These are phyloP conservation scores for Nomada hirtipes DNA, from an alignment of 2,888 invertebrate genomes.

Conservation along the genomic window DNA sequence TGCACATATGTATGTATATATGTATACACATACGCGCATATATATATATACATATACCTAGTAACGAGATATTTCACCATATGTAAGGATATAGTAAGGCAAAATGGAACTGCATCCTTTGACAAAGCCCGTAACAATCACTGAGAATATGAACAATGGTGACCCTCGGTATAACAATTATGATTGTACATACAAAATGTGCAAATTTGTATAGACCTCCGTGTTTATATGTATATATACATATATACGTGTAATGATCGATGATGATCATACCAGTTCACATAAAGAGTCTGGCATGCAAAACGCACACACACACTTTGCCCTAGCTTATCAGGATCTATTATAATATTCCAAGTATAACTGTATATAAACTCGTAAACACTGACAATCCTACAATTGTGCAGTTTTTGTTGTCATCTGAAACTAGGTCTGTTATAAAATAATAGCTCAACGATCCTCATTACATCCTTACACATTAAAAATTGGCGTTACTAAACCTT, in stretches of 20 bases:
- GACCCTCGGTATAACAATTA: slow-evolving; percentile 67
- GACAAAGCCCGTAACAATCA: slow-evolving; percentile 50
- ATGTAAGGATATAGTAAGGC: slow-evolving; percentile 80
- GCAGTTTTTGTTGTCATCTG: slow-evolving; percentile 45
- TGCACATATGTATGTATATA: slow-evolving; percentile 78
- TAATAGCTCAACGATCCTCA: slow-evolving; percentile 69
- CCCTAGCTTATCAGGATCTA: slow-evolving; percentile 55
- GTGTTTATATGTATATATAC: slow-evolving; percentile 71
- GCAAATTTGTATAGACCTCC: slow-evolving; percentile 73
- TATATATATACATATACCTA: slow-evolving; percentile 79
- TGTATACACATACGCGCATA: slow-evolving; percentile 71
- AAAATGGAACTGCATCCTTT: slow-evolving; percentile 54
- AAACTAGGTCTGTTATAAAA: slow-evolving; percentile 58
- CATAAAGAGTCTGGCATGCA: slow-evolving; percentile 45
- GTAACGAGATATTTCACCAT: slow-evolving; percentile 78
- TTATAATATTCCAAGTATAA: slow-evolving; percentile 18
- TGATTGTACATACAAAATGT: slow-evolving; percentile 77
- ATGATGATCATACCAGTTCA: slow-evolving; percentile 47
- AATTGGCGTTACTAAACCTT: slow-evolving; percentile 77
- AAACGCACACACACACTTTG: slow-evolving; percentile 41
- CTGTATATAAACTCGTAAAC: slow-evolving; percentile 73
- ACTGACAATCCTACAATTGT: slow-evolving; percentile 67
- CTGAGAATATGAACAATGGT: slow-evolving; percentile 69
- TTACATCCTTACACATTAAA: slow-evolving; percentile 79
- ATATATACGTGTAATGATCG: slow-evolving; percentile 57